Evolutionary conservation across 1,140 invertebrate species (phyloP).

Genomic region (Ooceraea biroi): DNA sequence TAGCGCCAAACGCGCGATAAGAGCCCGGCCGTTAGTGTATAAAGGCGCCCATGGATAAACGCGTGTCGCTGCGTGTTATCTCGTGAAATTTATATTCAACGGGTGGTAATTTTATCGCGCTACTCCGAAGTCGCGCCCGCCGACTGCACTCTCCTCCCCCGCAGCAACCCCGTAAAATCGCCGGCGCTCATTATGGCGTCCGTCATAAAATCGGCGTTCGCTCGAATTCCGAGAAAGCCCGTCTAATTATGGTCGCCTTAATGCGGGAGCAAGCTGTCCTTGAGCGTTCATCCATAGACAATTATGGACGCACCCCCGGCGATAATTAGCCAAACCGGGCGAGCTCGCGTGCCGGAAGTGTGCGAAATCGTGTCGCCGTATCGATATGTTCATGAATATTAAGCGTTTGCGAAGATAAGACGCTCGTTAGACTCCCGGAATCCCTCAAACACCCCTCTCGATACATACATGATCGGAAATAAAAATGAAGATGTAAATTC

Average conservation of each 20-base stretch:
- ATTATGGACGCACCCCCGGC: constrained; percentile 45
- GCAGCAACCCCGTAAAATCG: not conserved
- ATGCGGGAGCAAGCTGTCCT: constrained; percentile 28
- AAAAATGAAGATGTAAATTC: too few relatives aligned
- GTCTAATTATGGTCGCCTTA: constrained; percentile 45
- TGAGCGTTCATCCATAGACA: constrained; percentile 57
- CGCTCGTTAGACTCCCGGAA: too few relatives aligned
- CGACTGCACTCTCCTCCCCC: too few relatives aligned
- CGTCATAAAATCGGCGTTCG: constrained; percentile 47
- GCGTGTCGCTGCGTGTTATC: constrained; percentile 45
- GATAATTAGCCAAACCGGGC: constrained; percentile 44
- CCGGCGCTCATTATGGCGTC: constrained; percentile 9
- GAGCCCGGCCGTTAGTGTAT: constrained; percentile 27
- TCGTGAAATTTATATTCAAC: constrained; percentile 55
- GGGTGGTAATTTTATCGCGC: constrained; percentile 47
- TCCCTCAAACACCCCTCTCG: too few relatives aligned
- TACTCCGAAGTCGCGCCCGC: not conserved
- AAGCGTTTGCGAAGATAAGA: not conserved
- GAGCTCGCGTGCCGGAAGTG: constrained; percentile 29
- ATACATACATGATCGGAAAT: too few relatives aligned
- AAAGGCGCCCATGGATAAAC: constrained; percentile 29
- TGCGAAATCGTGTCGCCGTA: not conserved
- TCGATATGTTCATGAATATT: constrained; percentile 37
- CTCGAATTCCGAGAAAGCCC: constrained; percentile 44
- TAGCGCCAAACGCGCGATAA: constrained; percentile 44